Percentiles rank a stretch among this genome's conserved stretches.
phyloP scores from a whole-genome alignment of 2,797 vertebrate genomes.

The Psittacula derbiana region DNA sequence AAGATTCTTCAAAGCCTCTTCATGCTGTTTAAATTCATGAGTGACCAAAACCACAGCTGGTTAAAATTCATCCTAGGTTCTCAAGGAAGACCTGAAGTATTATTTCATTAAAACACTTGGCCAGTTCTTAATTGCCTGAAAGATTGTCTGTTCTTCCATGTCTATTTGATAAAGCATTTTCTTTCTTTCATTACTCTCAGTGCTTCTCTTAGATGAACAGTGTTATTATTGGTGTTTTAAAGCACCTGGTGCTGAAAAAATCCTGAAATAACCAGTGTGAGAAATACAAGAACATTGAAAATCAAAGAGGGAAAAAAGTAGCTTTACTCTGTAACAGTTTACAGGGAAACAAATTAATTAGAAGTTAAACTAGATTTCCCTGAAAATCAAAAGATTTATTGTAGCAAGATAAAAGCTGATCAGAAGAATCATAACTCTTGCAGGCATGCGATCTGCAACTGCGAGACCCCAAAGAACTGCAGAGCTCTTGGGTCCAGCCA shows the following conservation, averaged over 20 bases:
- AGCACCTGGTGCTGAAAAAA: neutral
- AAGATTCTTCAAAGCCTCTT: neutral
- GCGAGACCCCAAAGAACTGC: neutral
- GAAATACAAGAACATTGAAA: neutral
- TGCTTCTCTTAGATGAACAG: neutral
- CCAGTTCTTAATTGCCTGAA: neutral
- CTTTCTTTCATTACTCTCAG: neutral
- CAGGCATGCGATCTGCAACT: fast-evolving
- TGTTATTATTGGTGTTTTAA: neutral
- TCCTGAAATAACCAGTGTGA: neutral
- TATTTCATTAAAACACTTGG: neutral
- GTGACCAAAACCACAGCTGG: neutral
- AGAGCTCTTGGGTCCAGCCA: neutral
- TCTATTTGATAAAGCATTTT: neutral
- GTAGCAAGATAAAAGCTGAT: neutral
- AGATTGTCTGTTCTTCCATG: neutral
- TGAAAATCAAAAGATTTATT: neutral
- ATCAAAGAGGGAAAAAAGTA: fast-evolving
- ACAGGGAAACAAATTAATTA: neutral
- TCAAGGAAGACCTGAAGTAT: neutral
- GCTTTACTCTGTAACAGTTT: neutral
- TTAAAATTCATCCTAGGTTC: neutral
- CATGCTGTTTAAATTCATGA: neutral
- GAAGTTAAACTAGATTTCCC: neutral
- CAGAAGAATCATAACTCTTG: neutral